phyloP scores from a whole-genome alignment of 2,888 invertebrate genomes.

The Pediacus dermestoides region DNA sequence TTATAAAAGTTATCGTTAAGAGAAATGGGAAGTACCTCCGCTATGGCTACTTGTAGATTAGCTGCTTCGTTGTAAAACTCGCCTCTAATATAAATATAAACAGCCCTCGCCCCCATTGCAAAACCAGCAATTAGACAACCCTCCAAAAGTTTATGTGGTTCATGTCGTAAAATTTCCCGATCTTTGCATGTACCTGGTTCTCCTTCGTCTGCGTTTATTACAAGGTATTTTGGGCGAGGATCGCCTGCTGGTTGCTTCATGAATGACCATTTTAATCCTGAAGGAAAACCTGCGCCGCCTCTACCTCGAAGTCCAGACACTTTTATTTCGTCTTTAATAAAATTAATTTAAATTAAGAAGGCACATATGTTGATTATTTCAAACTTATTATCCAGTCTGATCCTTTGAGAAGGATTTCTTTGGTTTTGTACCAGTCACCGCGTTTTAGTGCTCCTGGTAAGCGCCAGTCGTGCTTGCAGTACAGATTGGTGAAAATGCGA shows the following conservation, averaged over 20 bases:
- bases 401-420: conserved; percentile 93
- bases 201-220: conserved; percentile 99
- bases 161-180: conserved; percentile 97
- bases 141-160: conserved; percentile 95
- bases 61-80: conserved; percentile 99
- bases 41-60: conserved; percentile 95
- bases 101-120: conserved; percentile 96
- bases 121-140: conserved; percentile 93
- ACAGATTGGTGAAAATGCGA: conserved; percentile 95
- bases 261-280: conserved; percentile 99
- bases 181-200: conserved; percentile 99
- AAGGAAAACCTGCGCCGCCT: conserved; percentile 99
- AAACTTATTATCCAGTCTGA: conserved; percentile 94
- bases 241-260: conserved; percentile 99
- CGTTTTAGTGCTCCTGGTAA: conserved; percentile 86
- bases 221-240: conserved; percentile 95
- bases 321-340: conserved; percentile 78
- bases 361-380: too few relatives aligned
- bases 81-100: conserved; percentile 98
- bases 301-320: conserved; percentile 93
- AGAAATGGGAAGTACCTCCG: conserved; percentile 61
- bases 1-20: conserved; percentile 6
- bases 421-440: conserved; percentile 98
- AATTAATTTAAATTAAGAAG: too few relatives aligned
- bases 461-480: conserved; percentile 97